These are phyloP conservation scores for Lordiphosa mommai DNA, from an alignment of 1,140 invertebrate genomes.

Conservation along the genomic window DNA sequence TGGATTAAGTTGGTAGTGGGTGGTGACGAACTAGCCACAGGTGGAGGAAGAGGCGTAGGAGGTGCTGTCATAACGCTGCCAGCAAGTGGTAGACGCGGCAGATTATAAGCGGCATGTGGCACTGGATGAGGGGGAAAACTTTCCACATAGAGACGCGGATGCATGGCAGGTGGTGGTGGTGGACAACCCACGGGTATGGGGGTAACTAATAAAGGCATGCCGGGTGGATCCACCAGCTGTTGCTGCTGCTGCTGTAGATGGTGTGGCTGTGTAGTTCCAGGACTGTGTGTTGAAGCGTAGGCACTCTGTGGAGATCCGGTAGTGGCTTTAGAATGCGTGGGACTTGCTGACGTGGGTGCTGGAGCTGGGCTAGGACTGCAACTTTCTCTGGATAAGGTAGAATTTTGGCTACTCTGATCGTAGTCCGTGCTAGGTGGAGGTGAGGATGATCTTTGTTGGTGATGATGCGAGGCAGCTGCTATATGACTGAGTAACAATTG, in stretches of 20 bases:
- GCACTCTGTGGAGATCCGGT: conserved; percentile 59
- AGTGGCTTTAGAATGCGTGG: conserved; percentile 56
- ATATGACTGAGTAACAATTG: conserved; percentile 73
- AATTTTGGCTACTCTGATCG: conserved; percentile 67
- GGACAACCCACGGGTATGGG: conserved; percentile 54
- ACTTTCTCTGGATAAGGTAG: conserved; percentile 48
- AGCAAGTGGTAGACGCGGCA: conserved; percentile 56
- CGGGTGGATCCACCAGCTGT: conserved; percentile 15
- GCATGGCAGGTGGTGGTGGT: conserved; percentile 16
- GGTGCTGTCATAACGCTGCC: conserved; percentile 49
- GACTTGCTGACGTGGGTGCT: conserved; percentile 28
- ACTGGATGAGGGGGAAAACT: conserved; percentile 31
- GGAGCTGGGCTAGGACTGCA: conserved; percentile 41
- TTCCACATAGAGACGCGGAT: conserved; percentile 57
- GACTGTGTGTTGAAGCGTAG: conserved; percentile 45
- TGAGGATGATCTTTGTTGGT: conserved; percentile 16
- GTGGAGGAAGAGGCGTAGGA: conserved; percentile 16
- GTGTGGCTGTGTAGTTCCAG: conserved; percentile 16
- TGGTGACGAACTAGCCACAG: conserved; percentile 13
- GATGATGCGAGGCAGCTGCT: conserved; percentile 52
- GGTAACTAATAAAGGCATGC: conserved; percentile 61
- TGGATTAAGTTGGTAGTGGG: conserved; percentile 23
- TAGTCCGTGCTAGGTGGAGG: conserved; percentile 27
- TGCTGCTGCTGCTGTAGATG: conserved; percentile 1
- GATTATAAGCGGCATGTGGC: conserved; percentile 58